Conservation (phyloP, 2,113 vertebrate genomes). For the Gallinago jamesoni region DNA sequence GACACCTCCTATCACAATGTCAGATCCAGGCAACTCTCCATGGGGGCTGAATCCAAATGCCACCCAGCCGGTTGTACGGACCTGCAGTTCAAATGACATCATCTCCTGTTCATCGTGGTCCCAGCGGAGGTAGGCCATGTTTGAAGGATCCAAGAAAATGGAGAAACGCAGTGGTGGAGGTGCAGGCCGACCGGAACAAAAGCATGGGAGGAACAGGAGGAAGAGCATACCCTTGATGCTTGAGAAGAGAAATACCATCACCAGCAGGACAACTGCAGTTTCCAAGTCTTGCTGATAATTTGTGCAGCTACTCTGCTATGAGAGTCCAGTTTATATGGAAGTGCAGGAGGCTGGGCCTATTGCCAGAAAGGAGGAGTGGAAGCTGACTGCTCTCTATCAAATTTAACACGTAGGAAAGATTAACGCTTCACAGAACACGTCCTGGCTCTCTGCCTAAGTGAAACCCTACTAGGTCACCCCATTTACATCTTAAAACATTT, state of each 20-base stretch:
- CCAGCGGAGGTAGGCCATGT: slow-evolving; percentile 66
- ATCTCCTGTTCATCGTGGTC: slow-evolving; percentile 71
- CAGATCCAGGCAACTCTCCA: slow-evolving; percentile 68
- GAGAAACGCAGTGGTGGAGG: slow-evolving; percentile 64
- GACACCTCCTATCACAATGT: slow-evolving; percentile 77
- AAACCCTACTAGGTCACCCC: not conserved
- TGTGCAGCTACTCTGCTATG: not conserved
- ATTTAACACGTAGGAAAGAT: slow-evolving; percentile 9
- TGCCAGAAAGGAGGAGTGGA: slow-evolving; percentile 48
- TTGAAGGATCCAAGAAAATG: slow-evolving; percentile 68
- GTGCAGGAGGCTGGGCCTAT: not conserved
- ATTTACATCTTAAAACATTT: not conserved
- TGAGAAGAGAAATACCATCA: not conserved
- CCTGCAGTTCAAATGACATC: slow-evolving; percentile 74
- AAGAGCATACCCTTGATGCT: not conserved
- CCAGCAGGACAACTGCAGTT: not conserved
- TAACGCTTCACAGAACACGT: slow-evolving; percentile 51
- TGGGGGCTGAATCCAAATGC: slow-evolving; percentile 76
- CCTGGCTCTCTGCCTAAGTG: not conserved
- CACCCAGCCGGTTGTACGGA: slow-evolving; percentile 78
- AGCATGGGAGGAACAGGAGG: not conserved
- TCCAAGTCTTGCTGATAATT: not conserved
- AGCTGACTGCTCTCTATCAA: not conserved
- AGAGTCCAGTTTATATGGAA: slow-evolving; percentile 17
- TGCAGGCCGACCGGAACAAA: not conserved